These are phyloP conservation scores for Fringilla coelebs DNA, from an alignment of 2,797 vertebrate genomes.

Conservation along the genomic window DNA sequence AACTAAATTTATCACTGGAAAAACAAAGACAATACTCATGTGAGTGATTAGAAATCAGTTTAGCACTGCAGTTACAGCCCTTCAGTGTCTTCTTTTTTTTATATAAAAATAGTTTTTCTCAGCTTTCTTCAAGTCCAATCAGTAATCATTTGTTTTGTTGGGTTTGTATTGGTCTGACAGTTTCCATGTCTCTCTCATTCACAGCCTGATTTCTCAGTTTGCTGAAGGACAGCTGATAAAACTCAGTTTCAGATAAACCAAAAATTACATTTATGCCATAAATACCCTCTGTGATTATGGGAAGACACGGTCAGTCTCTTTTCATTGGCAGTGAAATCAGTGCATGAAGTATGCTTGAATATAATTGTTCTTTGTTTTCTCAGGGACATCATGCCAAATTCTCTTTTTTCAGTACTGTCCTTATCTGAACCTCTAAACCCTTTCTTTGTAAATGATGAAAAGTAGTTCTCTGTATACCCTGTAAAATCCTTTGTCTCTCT, in stretches of 20 bases:
- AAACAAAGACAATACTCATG: slow-evolving; percentile 7
- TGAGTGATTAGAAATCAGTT: slow-evolving; percentile 21
- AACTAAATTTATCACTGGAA: slow-evolving; percentile 5
- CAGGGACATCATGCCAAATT: slow-evolving; percentile 54
- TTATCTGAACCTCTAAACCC: slow-evolving; percentile 59
- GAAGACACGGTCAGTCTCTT: slow-evolving; percentile 56
- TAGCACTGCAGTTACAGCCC: neutral
- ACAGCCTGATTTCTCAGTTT: slow-evolving; percentile 48
- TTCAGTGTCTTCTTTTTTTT: slow-evolving; percentile 12
- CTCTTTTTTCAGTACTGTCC: slow-evolving; percentile 58
- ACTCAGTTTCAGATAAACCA: slow-evolving; percentile 53
- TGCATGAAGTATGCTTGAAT: slow-evolving; percentile 40
- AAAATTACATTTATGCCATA: slow-evolving; percentile 59
- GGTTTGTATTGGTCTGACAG: slow-evolving; percentile 2
- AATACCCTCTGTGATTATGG: slow-evolving; percentile 42
- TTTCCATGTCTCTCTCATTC: slow-evolving; percentile 16
- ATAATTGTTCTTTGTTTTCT: slow-evolving; percentile 38
- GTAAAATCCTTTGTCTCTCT: neutral
- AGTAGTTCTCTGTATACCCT: neutral
- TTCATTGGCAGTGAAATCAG: slow-evolving; percentile 62
- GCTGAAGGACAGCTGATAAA: slow-evolving; percentile 62
- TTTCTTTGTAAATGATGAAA: slow-evolving; percentile 22
- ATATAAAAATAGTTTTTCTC: slow-evolving; percentile 60
- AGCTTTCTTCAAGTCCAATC: slow-evolving; percentile 48
- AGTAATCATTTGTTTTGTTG: slow-evolving; percentile 37